Evolutionary conservation across 2,888 invertebrate species (phyloP), one percentile per base, ranked within the genome.

Genomic region (Serrognathus titanus): DNA sequence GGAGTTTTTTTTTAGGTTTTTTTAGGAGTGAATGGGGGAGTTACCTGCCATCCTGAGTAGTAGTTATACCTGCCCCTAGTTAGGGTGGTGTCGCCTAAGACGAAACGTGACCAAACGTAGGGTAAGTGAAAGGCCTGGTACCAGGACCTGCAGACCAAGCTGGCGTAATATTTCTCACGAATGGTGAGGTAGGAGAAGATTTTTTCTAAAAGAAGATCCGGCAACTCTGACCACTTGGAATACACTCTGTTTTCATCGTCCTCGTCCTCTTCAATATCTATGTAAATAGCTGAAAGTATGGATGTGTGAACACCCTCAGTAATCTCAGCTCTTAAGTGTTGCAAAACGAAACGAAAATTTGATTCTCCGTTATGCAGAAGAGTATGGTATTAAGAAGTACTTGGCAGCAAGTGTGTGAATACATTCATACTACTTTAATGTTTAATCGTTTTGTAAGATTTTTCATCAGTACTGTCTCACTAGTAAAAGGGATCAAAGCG

Each of bases 11-110:
- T 16, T 16, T 16, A 16, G 3, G 16, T 3, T 16, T 16, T 16
- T 16, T 16, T 0, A 16, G 1, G 16, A 2, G 1, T 1, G 2
- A 16, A n/a, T n/a, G 1, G 16, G 16, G 3, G 3, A 16, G 3
- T 55, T 71, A 82, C 83, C 78, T 88, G 89, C 87, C 90, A 92
- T 12, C 92, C 92, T 49, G 88, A 86, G 72, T 90, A 91, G 67
- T 90, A 88, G 69, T 91, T 91, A 72, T 85, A 91, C 71, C 87
- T 86, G 20, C 87, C 80, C 54, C 89, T 81, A 0, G 90, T 90
- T 16, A 92, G 78, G 0, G 90, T 88, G 1, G 81, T 81, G 70
- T 92, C 92, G 60, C 85, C 83, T 43, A 92, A 78, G 1, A 83
- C 79, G 69, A 92, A 92, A 9, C 82, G 83, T 6, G 84, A 80